These are phyloP conservation scores for Cyclura pinguis DNA, from an alignment of 2,797 vertebrate genomes.

Conservation along the genomic window DNA sequence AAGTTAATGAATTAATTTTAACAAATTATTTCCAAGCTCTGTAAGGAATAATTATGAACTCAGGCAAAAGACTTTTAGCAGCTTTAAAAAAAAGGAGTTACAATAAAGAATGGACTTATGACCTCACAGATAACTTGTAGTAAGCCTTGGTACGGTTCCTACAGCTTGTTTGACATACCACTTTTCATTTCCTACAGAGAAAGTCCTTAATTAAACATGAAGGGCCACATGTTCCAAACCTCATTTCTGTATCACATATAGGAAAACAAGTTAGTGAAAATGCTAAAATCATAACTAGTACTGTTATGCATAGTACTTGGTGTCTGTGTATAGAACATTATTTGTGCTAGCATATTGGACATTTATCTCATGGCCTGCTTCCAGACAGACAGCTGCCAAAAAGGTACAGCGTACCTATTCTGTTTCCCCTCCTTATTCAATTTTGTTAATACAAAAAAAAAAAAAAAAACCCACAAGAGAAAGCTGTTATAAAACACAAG, in stretches of 20 bases:
- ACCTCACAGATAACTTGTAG: not conserved
- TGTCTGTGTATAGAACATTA: no score
- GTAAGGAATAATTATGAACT: no score
- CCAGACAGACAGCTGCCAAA: not conserved
- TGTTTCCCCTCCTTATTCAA: not conserved
- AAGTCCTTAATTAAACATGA: not conserved
- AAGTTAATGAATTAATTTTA: no score
- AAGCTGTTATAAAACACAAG: not conserved
- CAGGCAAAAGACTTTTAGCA: not conserved
- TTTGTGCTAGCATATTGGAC: no score
- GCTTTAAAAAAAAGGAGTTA: not conserved
- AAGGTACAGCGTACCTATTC: not conserved
- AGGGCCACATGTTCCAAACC: not conserved
- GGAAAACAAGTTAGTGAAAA: not conserved
- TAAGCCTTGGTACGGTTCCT: not conserved
- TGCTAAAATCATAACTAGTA: not conserved
- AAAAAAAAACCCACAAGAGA: not conserved
- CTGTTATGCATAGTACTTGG: no score
- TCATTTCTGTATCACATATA: not conserved
- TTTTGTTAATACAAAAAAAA: not conserved
- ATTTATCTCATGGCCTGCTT: no score
- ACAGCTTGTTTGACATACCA: not conserved
- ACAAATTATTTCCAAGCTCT: no score
- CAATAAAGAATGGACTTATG: slow-evolving; percentile 1
- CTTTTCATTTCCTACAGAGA: not conserved